phyloP scores from a whole-genome alignment of 2,797 vertebrate genomes.

The Sebastes taczanowskii region DNA sequence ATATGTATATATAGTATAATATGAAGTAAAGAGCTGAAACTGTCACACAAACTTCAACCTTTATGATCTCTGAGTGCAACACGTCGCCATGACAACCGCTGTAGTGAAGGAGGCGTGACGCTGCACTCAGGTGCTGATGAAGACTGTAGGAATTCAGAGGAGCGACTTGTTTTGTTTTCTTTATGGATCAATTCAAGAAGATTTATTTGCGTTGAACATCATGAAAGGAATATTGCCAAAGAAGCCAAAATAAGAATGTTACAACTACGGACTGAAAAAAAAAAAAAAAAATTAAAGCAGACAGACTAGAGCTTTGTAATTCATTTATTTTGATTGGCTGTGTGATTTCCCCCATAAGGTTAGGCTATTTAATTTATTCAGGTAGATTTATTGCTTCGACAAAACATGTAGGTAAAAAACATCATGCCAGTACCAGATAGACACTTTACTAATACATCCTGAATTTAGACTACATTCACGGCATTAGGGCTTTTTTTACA shows the following conservation, averaged over 20 bases:
- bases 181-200: background rate
- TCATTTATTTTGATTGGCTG: background rate
- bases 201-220: background rate
- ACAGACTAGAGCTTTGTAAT: background rate
- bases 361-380: background rate
- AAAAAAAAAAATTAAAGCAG: too few species aligned
- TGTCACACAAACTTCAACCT: background rate
- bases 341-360: background rate
- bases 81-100: slow-evolving; percentile 61
- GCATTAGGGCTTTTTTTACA: too few species aligned
- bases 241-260: background rate
- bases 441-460: too few species aligned
- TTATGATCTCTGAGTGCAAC: slow-evolving; percentile 1
- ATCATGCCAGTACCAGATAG: too few species aligned
- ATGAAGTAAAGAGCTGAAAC: background rate
- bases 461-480: too few species aligned
- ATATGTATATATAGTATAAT: too few species aligned
- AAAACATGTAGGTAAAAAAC: background rate
- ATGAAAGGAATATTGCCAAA: background rate
- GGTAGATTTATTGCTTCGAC: background rate
- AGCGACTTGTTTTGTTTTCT: too few species aligned
- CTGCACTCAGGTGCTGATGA: background rate
- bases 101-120: background rate
- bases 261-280: too few species aligned
- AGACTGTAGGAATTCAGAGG: background rate